These are phyloP conservation scores for Marcusenius ussheri DNA, from an alignment of 2,113 vertebrate genomes.

Conservation along the genomic window DNA sequence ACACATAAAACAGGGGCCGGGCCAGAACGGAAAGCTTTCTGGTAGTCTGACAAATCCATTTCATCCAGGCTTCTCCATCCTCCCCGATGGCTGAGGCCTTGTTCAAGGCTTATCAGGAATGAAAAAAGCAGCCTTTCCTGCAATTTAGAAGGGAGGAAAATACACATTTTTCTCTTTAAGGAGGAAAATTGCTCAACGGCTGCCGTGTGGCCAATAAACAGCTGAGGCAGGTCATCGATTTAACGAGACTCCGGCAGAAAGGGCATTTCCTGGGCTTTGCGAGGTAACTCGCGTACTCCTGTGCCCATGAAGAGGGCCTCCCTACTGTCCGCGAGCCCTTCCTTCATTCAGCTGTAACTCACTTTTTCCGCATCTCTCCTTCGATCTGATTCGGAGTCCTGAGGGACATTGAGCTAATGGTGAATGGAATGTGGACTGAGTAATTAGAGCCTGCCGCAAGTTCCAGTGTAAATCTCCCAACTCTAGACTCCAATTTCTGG, in stretches of 20 bases:
- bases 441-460: conserved; percentile 49
- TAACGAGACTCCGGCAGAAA: background rate
- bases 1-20: background rate
- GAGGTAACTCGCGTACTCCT: conserved; percentile 30
- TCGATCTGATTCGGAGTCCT: conserved; percentile 50
- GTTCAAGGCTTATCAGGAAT: background rate
- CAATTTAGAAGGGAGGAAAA: conserved; percentile 17
- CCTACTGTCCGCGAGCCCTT: conserved; percentile 38
- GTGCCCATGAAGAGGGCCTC: conserved; percentile 28
- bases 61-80: background rate
- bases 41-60: background rate
- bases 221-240: conserved; percentile 20
- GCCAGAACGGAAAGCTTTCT: background rate
- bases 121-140: background rate
- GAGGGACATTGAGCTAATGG: conserved; percentile 63
- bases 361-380: conserved; percentile 56
- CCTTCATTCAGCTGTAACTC: conserved; percentile 49
- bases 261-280: background rate
- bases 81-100: background rate
- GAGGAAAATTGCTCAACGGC: background rate
- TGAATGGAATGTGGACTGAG: conserved; percentile 51
- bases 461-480: conserved; percentile 46
- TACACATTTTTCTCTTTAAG: conserved; percentile 3
- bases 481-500: conserved; percentile 36
- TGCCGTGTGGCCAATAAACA: conserved; percentile 25